These are phyloP conservation scores for Chauna torquata DNA, from an alignment of 2,113 vertebrate species.

Conservation along the genomic window DNA sequence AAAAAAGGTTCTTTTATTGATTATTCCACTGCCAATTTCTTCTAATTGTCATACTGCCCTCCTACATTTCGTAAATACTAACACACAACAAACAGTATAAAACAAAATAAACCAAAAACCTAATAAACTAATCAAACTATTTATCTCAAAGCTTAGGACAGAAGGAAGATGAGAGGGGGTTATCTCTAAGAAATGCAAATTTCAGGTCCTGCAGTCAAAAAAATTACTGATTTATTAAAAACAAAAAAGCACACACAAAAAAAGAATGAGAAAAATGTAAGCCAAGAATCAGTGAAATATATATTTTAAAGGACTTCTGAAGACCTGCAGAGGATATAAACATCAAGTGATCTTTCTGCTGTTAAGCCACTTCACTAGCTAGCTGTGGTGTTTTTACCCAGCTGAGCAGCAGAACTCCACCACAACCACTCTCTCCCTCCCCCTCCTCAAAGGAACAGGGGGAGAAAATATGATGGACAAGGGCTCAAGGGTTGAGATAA, in stretches of 20 bases:
- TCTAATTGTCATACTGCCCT: not conserved
- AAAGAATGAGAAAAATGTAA: not conserved
- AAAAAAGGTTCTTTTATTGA: not conserved
- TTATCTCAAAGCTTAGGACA: not conserved
- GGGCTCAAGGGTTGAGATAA: too few species aligned
- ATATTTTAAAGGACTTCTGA: not conserved
- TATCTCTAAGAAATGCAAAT: not conserved
- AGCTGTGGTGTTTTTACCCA: too few species aligned
- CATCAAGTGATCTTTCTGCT: not conserved
- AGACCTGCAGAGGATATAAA: not conserved
- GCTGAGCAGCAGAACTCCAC: too few species aligned
- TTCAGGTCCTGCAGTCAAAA: not conserved
- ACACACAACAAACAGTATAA: not conserved
- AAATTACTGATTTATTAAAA: not conserved
- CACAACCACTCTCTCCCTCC: too few species aligned
- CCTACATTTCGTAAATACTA: not conserved
- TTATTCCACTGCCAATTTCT: not conserved
- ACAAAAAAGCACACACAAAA: not conserved
- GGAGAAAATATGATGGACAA: too few species aligned
- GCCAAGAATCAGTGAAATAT: not conserved
- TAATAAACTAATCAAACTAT: not conserved
- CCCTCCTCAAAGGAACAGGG: too few species aligned
- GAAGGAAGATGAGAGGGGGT: not conserved
- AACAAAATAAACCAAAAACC: not conserved
- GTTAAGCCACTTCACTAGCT: not conserved